Evolutionary conservation across 2,113 vertebrate genomes (phyloP).

Genomic region (Zosterops hypoxanthus): DNA sequence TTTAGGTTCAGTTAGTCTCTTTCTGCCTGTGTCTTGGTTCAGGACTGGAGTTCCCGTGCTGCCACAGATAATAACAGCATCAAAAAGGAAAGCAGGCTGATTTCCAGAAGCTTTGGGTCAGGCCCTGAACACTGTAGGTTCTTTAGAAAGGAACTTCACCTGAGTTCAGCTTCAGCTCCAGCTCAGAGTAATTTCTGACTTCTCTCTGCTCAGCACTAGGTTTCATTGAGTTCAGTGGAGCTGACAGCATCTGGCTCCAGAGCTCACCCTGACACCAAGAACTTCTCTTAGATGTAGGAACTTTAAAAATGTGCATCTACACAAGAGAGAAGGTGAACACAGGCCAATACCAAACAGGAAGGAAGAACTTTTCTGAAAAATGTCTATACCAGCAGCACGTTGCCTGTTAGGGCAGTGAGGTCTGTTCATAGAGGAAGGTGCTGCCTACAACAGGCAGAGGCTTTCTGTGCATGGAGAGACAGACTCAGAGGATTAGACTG

Average conservation of each 20-base stretch:
- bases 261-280: not conserved
- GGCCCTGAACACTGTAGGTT: not conserved
- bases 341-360: not conserved
- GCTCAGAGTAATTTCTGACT: not conserved
- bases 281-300: not conserved
- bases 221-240: not conserved
- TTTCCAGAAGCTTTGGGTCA: not conserved
- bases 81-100: not conserved
- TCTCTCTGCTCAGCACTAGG: not conserved
- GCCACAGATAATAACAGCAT: not conserved
- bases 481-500: not conserved
- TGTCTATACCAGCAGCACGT: not conserved
- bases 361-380: not conserved
- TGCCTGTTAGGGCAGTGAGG: not conserved
- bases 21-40: not conserved
- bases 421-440: not conserved
- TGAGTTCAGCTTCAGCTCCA: not conserved
- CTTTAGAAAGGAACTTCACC: not conserved
- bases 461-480: not conserved
- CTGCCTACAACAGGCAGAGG: not conserved
- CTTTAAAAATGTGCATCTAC: not conserved
- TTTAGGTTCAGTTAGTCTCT: not conserved
- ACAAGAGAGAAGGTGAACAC: not conserved
- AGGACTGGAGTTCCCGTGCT: not conserved
- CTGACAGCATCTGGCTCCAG: not conserved